phyloP scores from a whole-genome alignment of 2,888 invertebrate genomes.

The Copidosoma aretas region DNA sequence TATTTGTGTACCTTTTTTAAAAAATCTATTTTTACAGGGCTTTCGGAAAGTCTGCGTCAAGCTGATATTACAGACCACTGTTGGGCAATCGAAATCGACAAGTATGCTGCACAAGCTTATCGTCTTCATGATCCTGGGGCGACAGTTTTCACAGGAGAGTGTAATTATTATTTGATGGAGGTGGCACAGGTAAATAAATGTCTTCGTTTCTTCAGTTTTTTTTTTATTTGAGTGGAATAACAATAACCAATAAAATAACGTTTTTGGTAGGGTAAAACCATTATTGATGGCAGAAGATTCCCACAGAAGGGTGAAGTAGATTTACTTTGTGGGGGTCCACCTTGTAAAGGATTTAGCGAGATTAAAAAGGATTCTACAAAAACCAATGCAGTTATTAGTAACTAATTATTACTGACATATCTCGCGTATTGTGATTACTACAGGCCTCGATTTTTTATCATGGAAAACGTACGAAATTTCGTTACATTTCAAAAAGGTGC shows the following conservation, averaged over 20 bases:
- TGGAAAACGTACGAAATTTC: conserved; percentile 86
- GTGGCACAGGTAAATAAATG: conserved; percentile 68
- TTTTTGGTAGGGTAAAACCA: conserved; percentile 64
- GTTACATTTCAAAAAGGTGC: conserved; percentile 81
- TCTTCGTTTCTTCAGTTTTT: conserved; percentile 4
- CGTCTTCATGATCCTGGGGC: too few relatives aligned
- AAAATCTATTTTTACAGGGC: conserved; percentile 61
- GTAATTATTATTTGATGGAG: conserved; percentile 73
- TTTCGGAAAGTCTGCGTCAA: conserved; percentile 77
- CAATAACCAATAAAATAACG: neutral
- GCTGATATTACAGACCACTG: conserved; percentile 73
- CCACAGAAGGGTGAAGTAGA: too few relatives aligned
- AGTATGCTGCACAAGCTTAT: conserved; percentile 78
- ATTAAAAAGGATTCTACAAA: conserved; percentile 88
- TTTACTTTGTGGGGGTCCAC: too few relatives aligned
- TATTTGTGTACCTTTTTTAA: too few relatives aligned
- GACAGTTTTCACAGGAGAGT: too few relatives aligned
- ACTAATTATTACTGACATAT: conserved; percentile 81
- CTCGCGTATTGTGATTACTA: conserved; percentile 85
- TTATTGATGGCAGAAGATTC: conserved; percentile 66
- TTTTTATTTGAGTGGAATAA: neutral
- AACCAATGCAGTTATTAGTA: conserved; percentile 85
- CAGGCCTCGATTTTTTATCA: too few relatives aligned
- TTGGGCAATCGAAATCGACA: conserved; percentile 85
- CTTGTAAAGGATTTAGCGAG: too few relatives aligned